Percentiles rank a stretch among this genome's conserved stretches.
These are phyloP conservation scores for Babylonia areolata DNA, from an alignment of 1,140 invertebrate species.

Conservation along the genomic window DNA sequence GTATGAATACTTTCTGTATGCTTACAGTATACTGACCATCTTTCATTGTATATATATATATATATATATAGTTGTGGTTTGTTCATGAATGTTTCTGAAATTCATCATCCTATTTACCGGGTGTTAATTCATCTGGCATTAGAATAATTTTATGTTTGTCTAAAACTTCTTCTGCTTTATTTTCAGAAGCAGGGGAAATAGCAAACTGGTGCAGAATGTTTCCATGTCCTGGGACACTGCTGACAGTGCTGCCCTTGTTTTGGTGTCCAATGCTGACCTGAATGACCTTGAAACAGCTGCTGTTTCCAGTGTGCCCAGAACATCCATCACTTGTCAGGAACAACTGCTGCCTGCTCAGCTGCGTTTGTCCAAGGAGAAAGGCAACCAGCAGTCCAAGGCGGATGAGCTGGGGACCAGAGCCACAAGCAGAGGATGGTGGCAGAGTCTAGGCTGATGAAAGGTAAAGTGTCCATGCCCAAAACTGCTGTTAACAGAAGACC, in stretches of 20 bases:
- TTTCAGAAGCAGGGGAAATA: constrained; percentile 19
- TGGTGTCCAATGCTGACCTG: constrained; percentile 55
- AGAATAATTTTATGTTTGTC: too few species aligned
- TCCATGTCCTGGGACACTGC: constrained; percentile 64
- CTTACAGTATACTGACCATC: too few species aligned
- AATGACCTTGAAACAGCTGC: constrained; percentile 46
- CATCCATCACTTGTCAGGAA: constrained; percentile 55
- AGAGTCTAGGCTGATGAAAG: constrained; percentile 44
- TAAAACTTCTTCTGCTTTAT: background rate
- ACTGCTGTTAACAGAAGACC: background rate
- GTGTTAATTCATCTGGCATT: too few species aligned
- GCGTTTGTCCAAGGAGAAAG: constrained; percentile 80
- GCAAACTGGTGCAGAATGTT: constrained; percentile 66
- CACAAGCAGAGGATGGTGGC: constrained; percentile 47
- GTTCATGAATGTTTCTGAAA: too few species aligned
- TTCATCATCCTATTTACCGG: too few species aligned
- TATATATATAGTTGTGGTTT: too few species aligned
- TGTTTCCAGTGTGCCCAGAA: constrained; percentile 51
- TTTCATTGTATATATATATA: too few species aligned
- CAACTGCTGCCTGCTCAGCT: constrained; percentile 78
- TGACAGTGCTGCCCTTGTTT: constrained; percentile 47
- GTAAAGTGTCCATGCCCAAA: background rate
- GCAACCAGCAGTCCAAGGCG: constrained; percentile 80
- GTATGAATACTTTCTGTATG: too few species aligned
- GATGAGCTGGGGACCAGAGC: constrained; percentile 79